Evolutionary conservation across 2,797 vertebrate species (phyloP), one percentile per base, ranked within the genome.

Genomic region (Acanthurus tractus): DNA sequence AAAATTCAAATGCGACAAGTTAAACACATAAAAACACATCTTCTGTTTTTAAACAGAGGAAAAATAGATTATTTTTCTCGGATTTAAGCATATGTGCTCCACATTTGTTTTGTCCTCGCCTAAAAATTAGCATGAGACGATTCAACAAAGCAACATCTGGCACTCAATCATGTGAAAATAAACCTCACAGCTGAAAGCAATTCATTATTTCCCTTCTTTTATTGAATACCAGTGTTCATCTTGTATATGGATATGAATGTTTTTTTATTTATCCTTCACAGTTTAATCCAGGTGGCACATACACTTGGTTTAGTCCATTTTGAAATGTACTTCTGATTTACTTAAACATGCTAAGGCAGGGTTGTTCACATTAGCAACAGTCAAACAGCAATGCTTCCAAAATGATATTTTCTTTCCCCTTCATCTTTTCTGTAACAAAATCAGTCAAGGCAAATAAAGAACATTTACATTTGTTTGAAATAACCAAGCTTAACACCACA

Each of bases 291-390:
- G 20, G 54, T 79, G 70, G 55, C 57, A 86, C 69, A 76, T 36
- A 72, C 78, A 82, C 40, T 57, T 69, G 44, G 45, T 69, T 84
- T 18, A 69, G 18, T 75, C 56, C 63, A 64, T 36, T 67, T 64
- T 61, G 14, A 62, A 79, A 59, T 61, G 65, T 56, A 55, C 14
- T 63, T 58, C 44, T 56, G 52, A 36, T 76, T 80, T 71, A 22
- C 66, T 70, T 55, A 70, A 77, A 85, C 92, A 93, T 91, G 91
- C 88, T 91, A 81, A 81, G 78, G 82, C 79, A 75, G 57, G 74
- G 45, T 79, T 53, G 18, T 44, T 76, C 72, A 72, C 48, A 50
- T 54, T 18, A 50, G 29, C 29, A 34, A 34, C 29, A 34, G 29
- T 34, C 29, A 34, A 34, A 34, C 29, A 34, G 29, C 29, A 34